These are phyloP conservation scores for Poliocrania exsul DNA, from an alignment of 2,797 vertebrate species.

Conservation along the genomic window DNA sequence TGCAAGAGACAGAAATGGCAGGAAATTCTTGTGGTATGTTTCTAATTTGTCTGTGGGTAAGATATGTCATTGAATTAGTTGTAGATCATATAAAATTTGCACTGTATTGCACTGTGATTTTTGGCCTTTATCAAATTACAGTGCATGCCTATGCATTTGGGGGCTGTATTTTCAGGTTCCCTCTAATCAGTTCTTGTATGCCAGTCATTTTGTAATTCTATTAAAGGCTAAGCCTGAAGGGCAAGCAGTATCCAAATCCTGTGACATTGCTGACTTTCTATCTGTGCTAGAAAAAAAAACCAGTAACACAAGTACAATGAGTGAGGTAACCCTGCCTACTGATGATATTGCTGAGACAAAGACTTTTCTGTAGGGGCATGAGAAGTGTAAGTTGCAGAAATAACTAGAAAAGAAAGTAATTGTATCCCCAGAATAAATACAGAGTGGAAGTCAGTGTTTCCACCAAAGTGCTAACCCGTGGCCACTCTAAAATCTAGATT, in stretches of 20 bases:
- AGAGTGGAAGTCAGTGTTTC: not conserved
- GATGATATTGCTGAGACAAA: not conserved
- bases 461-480: not conserved
- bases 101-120: not conserved
- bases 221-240: conserved; percentile 1
- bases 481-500: not conserved
- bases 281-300: not conserved
- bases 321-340: not conserved
- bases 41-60: not conserved
- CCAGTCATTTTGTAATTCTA: not conserved
- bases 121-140: not conserved
- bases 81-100: not conserved
- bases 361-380: not conserved
- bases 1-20: not conserved
- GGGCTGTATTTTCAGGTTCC: not conserved
- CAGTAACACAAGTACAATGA: not conserved
- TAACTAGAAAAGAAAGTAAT: not conserved
- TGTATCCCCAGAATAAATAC: not conserved
- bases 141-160: not conserved
- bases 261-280: not conserved
- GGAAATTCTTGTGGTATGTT: not conserved
- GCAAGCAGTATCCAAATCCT: not conserved
- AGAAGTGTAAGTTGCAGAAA: not conserved
- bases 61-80: not conserved
- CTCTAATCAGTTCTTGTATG: not conserved